Percentiles rank a stretch among this genome's conserved stretches.
phyloP scores from a whole-genome alignment of 2,113 vertebrate genomes.

The Hippocampus barbouri region DNA sequence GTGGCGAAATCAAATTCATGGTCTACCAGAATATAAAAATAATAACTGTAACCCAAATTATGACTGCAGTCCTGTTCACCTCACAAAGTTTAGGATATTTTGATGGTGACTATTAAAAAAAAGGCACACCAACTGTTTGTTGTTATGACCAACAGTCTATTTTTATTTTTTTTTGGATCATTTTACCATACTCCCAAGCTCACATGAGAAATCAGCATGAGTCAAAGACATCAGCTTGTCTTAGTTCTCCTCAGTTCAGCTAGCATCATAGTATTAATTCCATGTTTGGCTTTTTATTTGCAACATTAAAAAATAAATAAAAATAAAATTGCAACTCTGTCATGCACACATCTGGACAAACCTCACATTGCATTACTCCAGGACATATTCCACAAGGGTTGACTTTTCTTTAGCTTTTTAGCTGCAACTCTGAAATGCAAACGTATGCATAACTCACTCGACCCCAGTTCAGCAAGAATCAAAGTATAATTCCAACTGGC shows the following conservation, averaged over 20 bases:
- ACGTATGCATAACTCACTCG: not conserved
- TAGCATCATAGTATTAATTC: too few species aligned
- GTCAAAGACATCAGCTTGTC: too few species aligned
- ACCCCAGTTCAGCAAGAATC: not conserved
- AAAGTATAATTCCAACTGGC: not conserved
- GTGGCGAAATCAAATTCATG: not conserved
- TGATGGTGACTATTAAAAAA: not conserved
- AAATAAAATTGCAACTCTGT: not conserved
- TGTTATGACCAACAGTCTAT: not conserved
- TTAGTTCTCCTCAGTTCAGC: too few species aligned
- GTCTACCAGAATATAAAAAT: not conserved
- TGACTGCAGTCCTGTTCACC: not conserved
- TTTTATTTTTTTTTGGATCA: not conserved
- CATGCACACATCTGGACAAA: not conserved
- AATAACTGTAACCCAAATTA: not conserved
- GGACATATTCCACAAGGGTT: too few species aligned
- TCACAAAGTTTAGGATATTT: not conserved
- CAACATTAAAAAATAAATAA: too few species aligned
- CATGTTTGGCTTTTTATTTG: too few species aligned
- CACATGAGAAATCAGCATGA: not conserved
- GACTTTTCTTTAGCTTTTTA: too few species aligned
- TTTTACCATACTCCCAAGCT: not conserved
- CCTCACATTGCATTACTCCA: too few species aligned
- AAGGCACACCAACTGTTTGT: not conserved
- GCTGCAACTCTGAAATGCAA: too few species aligned